Conservation (phyloP, 2,797 vertebrate genomes). For the Oryzias dopingdopingensis region DNA sequence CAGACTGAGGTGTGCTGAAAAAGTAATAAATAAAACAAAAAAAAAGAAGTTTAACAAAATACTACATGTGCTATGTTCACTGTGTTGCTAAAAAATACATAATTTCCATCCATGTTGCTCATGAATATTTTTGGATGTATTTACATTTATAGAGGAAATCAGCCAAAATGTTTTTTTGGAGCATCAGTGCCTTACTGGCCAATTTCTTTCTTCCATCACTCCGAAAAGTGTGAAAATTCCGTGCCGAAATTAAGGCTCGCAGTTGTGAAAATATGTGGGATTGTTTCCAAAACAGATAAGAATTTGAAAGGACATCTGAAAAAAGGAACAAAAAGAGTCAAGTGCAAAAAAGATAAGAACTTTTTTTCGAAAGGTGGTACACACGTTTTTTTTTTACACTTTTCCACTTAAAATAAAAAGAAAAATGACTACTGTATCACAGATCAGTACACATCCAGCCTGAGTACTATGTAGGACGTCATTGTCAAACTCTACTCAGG, state of each 20-base stretch:
- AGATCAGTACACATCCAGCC: constrained; percentile 39
- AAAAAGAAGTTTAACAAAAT: background rate
- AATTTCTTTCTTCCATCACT: constrained; percentile 6
- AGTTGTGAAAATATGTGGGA: background rate
- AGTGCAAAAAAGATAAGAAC: too few relatives aligned
- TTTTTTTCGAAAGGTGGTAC: too few relatives aligned
- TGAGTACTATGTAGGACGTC: constrained; percentile 28
- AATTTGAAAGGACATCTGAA: too few relatives aligned
- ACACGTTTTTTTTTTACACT: background rate
- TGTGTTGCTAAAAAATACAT: background rate
- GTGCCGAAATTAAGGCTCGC: constrained; percentile 1
- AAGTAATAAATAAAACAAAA: background rate
- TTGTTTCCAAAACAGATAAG: background rate
- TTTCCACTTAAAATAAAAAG: constrained; percentile 8
- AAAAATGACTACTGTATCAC: constrained; percentile 1
- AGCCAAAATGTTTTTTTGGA: constrained; percentile 7
- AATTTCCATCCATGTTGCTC: background rate
- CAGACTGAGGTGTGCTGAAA: background rate
- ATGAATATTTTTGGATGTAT: constrained; percentile 13
- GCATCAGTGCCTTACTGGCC: constrained; percentile 23
- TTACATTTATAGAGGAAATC: constrained; percentile 24
- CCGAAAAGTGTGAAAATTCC: constrained; percentile 14
- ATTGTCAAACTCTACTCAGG: constrained; percentile 31
- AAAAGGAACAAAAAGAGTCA: too few relatives aligned
- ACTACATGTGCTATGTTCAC: background rate